Base-by-base conservation (phyloP, 2,888 invertebrate genomes). In the Anaspis maculata region DNA sequence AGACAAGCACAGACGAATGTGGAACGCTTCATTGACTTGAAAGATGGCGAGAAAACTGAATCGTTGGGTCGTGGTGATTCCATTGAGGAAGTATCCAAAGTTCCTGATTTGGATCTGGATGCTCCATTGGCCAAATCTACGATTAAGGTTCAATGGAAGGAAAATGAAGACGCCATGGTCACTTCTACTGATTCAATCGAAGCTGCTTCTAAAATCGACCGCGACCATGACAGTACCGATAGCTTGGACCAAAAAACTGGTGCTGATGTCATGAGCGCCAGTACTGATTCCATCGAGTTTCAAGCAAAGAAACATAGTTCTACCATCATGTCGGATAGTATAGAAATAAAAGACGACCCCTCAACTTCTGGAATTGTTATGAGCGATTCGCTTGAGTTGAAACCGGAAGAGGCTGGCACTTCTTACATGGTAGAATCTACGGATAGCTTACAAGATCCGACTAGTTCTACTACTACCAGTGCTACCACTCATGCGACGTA, bases 401-500 rank as follows among this genome's bases (percentile, higher is more conserved):
- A n/a, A n/a, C 63, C 55, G 2, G 33, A 27, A 1, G 48, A 45
- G 19, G 47, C 41, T n/a, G 61, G 56, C 13, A 70, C 71, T 21
- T 74, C 76, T 42, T 51, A 71, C 25, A 76, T 74, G 65, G 48
- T 79, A 52, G 79, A 79, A 26, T 82, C 81, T 51, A 79, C 79
- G 0, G 82, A 81, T 45, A 83, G 81, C 45, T 58, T 84, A 31
- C 27, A 11, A 5, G 86, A 86, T 52, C 80, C 78, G 2, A 82
- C 84, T 5, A 85, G 84, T 47, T 83, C 85, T 1, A 79, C 80
- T 26, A 85, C 80, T 26, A n/a, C n/a, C n/a, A n/a, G n/a, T n/a
- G n/a, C 80, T 26, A 85, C 83, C 0, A 87, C 87, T 2, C 77
- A 86, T 49, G 87, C 86, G 7, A 86, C 86, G 1, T 85, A 83